Evolutionary conservation across 2,113 vertebrate species (phyloP).

Genomic region (Panthera uncia): DNA sequence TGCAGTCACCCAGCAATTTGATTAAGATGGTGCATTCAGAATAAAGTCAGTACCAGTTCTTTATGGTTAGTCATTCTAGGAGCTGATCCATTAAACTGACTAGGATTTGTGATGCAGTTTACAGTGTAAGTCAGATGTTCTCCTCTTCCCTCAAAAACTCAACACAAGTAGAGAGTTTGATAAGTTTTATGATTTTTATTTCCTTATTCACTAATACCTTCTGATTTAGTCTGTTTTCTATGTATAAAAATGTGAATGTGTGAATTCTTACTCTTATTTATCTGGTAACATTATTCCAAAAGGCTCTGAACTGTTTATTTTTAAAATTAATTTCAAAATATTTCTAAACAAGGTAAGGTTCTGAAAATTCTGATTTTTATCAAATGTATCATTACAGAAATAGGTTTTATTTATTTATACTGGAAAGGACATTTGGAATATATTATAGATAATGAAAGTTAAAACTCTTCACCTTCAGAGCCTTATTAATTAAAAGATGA

Average conservation of each 20-base stretch:
- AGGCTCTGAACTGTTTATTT: background rate
- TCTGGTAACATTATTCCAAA: background rate
- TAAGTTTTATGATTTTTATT: background rate
- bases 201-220: background rate
- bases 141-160: background rate
- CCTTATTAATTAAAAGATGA: background rate
- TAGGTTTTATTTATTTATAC: background rate
- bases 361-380: background rate
- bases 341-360: background rate
- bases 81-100: background rate
- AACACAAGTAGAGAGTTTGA: background rate
- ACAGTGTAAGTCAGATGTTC: background rate
- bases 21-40: constrained; percentile 57
- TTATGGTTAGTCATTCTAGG: constrained; percentile 43
- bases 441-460: background rate
- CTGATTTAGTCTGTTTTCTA: background rate
- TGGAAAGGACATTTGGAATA: background rate
- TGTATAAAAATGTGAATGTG: background rate
- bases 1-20: constrained; percentile 64
- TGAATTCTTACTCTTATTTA: background rate
- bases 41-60: constrained; percentile 35
- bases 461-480: background rate
- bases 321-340: background rate
- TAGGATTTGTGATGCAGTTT: constrained; percentile 48
- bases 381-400: background rate